Evolutionary conservation across 2,113 vertebrate species (phyloP), one percentile per base, ranked within the genome.

Genomic region (Mionectes macconnelli): DNA sequence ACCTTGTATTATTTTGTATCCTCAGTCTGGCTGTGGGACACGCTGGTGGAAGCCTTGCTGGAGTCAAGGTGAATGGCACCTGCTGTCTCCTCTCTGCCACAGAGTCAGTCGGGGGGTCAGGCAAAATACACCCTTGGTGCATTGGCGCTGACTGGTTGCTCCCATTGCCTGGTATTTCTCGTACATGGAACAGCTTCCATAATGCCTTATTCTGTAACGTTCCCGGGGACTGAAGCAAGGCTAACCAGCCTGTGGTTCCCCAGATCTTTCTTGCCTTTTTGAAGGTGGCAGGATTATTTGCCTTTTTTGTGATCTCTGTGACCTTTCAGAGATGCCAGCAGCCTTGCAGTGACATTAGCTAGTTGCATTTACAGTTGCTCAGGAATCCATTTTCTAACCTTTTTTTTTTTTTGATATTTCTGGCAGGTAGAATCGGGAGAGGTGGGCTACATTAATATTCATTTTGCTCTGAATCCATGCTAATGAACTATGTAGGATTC

Each of bases 381-480:
- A 90, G 70, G 83, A 94, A 94, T 94, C 72, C 37, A 42, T 94
- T 86, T 92, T 81, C 72, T 96, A 90, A 77, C 59, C 62, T 21
- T 80, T 93, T 37, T 40, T 56, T 63, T 85, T 19, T 16, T 64
- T 70, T 89, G 68, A 40, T 87, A 55, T 92, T 90, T 95, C 69
- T 95, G 86, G 60, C 91, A 96, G 83, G 83, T 94, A 67, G 80
- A 93, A 88, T 78, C 73, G 79, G 6, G 15, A 93, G 60, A 78
- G 94, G 83, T 96, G 90, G 90, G 86, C 64, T 89, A 53, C 66
- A 84, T 97, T 94, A 96, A 95, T 93, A 93, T 94, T 93, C 44
- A 90, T 92, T 90, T 64, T 81, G 62, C 42, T 96, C 85, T 73
- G 90, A 91, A 96, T 95, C 77, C 62, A 93, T 96, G 85, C 68